These are phyloP conservation scores for Pedicia rivosa DNA, from an alignment of 2,888 invertebrate species.

Conservation along the genomic window DNA sequence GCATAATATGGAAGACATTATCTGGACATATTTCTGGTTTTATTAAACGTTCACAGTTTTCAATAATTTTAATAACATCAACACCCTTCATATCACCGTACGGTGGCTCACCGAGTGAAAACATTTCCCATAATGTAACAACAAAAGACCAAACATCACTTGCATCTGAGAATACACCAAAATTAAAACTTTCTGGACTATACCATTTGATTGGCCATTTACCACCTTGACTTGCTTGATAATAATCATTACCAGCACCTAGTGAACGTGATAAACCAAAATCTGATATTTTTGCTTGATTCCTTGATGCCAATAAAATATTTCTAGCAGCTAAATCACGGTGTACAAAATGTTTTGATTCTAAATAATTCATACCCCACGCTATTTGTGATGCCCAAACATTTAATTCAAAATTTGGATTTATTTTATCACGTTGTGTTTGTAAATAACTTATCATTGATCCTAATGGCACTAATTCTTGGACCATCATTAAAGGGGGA, in stretches of 20 bases:
- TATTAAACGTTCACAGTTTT: slow-evolving; percentile 59
- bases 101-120: slow-evolving; percentile 73
- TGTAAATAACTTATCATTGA: slow-evolving; percentile 71
- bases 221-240: slow-evolving; percentile 65
- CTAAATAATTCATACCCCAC: slow-evolving; percentile 84
- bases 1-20: slow-evolving; percentile 67
- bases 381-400: slow-evolving; percentile 88
- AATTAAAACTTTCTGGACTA: slow-evolving; percentile 79
- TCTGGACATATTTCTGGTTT: slow-evolving; percentile 63
- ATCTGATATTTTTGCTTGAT: slow-evolving; percentile 88
- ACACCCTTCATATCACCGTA: slow-evolving; percentile 79
- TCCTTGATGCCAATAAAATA: slow-evolving; percentile 62
- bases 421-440: slow-evolving; percentile 47
- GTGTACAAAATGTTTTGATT: slow-evolving; percentile 73
- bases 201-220: slow-evolving; percentile 79
- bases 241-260: slow-evolving; percentile 67
- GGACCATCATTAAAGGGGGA: slow-evolving; percentile 75
- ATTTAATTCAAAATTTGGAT: slow-evolving; percentile 59
- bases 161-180: slow-evolving; percentile 82
- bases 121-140: slow-evolving; percentile 93
- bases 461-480: slow-evolving; percentile 74
- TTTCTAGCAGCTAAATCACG: slow-evolving; percentile 83
- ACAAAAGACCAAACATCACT: slow-evolving; percentile 96
- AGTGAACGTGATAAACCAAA: slow-evolving; percentile 84
- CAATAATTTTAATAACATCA: slow-evolving; percentile 72